These are phyloP conservation scores for Heliconius ethilla DNA, from an alignment of 2,888 invertebrate species.

Conservation along the genomic window DNA sequence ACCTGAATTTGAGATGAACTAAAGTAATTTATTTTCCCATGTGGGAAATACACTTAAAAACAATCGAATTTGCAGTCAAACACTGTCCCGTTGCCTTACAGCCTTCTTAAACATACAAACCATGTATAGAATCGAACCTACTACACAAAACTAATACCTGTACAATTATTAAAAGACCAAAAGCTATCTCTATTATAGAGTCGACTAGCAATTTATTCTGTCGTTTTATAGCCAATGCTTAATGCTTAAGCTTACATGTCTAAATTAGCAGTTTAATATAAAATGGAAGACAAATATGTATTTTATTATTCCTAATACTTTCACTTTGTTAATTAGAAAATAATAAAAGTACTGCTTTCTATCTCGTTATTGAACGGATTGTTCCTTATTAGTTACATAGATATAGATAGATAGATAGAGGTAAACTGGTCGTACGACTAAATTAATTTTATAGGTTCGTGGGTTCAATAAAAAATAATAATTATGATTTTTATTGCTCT, in stretches of 20 bases:
- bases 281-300: conserved; percentile 9
- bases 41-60: neutral
- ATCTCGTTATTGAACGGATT: conserved; percentile 16
- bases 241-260: conserved; percentile 6
- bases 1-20: too few species aligned
- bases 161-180: neutral
- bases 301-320: conserved; percentile 22
- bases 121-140: neutral
- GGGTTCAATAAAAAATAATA: neutral
- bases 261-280: conserved; percentile 17
- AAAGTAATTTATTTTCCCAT: too few species aligned
- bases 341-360: conserved; percentile 30
- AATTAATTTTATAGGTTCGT: conserved; percentile 8
- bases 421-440: neutral
- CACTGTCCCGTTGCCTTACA: too few species aligned
- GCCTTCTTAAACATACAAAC: too few species aligned
- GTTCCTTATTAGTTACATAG: neutral
- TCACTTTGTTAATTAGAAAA: conserved; percentile 25
- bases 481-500: conserved; percentile 14
- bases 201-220: neutral
- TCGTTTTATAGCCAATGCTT: conserved; percentile 4
- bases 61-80: neutral
- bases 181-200: neutral
- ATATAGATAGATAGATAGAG: neutral
- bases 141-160: neutral